Base-by-base conservation (phyloP, 2,888 invertebrate species). In the Watsonalla binaria region DNA sequence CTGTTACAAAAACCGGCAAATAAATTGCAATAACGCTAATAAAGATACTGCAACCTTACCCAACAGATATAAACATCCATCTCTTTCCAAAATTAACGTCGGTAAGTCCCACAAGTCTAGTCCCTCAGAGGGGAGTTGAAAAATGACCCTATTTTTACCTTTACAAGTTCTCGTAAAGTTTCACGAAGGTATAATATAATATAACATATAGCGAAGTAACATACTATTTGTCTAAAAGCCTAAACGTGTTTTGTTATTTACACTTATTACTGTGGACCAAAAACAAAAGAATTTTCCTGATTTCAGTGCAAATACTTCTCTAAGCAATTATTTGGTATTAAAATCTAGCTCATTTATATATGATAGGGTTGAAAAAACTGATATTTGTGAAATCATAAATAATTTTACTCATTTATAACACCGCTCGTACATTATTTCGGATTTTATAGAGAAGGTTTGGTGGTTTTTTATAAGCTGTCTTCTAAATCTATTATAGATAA, bases 51-150 rank as follows among this genome's bases (percentile, higher is more conserved):
- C 37, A 49, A 37, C 37, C 39, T 39, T 49, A 49, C 39, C 49
- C 49, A 37, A 59, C 59, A 54, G 68, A 58, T 66, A 47, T 62
- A 61, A 77, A 72, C 57, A 63, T 70, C 77, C 71, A 72, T 82
- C 79, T 76, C 75, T 74, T 72, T 81, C 81, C 78, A 77, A 82
- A 84, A 83, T 84, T 82, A 83, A 81, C 80, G 79, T 74, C 70
- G 62, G 67, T 64, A 68, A 76, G 68, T 71, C 71, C 70, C 72
- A 68, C 65, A 55, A 65, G 68, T 72, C 72, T 68, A 72, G 68
- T 69, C 68, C 68, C 66, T 66, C 71, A 68, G 74, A 75, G 72
- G 71, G 74, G 74, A 68, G 70, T 74, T 82, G 81, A 84, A 82
- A 84, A 80, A 82, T 82, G 66, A 66, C 75, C 67, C 61, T 58